Evolutionary conservation across 2,888 invertebrate species (phyloP).

Genomic region (Dysmachus trigonus): DNA sequence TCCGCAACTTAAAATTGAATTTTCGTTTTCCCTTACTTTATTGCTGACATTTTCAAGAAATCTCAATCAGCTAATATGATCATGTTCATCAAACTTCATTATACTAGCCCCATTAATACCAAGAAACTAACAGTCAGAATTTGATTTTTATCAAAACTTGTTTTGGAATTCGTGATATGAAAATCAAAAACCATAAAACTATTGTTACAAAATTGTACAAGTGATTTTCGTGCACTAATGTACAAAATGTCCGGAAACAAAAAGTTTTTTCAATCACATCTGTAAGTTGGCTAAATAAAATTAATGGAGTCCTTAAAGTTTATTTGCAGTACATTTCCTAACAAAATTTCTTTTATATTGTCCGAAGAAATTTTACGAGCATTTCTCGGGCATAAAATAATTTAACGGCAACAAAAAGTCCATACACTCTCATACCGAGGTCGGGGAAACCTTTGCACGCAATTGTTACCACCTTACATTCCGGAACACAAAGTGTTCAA

Average conservation of each 20-base stretch:
- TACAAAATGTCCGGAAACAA: background rate
- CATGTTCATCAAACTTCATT: no score
- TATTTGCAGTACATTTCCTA: background rate
- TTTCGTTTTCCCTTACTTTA: no score
- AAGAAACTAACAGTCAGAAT: no score
- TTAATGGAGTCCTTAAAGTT: background rate
- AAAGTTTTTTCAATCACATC: background rate
- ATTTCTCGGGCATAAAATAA: background rate
- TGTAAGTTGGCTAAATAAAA: background rate
- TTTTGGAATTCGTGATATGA: background rate
- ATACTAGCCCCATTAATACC: no score
- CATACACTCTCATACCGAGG: background rate
- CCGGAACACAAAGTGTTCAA: background rate
- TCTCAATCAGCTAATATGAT: no score
- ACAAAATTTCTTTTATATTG: background rate
- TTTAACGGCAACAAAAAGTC: background rate
- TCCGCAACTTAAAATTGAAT: no score
- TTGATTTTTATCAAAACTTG: background rate
- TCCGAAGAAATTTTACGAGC: background rate
- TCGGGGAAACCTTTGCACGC: background rate
- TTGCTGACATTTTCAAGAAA: no score
- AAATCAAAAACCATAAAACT: background rate
- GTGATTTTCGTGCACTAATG: background rate
- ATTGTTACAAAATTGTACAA: slow-evolving; percentile 4
- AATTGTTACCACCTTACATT: background rate